Evolutionary conservation across 1,140 invertebrate species (phyloP).

Genomic region (Gonioctena quinquepunctata): DNA sequence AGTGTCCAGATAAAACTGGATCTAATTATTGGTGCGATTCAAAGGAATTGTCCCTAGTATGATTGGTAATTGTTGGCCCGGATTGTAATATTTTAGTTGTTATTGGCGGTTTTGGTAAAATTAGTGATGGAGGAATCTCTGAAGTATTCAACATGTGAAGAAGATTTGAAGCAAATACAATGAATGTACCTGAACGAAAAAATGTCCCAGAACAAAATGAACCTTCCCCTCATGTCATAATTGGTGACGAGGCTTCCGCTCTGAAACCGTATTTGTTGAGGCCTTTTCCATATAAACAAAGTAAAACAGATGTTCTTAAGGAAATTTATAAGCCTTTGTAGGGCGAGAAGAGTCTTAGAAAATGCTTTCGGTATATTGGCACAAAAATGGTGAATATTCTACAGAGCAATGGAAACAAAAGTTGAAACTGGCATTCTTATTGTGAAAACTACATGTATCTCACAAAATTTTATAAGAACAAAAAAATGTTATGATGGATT

Average conservation of each 20-base stretch:
- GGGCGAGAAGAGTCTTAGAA: constrained; percentile 53
- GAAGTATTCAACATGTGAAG: background rate
- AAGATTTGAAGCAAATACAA: background rate
- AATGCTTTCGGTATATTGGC: constrained; percentile 57
- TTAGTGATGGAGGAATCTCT: constrained; percentile 10
- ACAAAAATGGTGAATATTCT: constrained; percentile 48
- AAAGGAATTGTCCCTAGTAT: constrained; percentile 5
- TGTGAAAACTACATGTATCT: background rate
- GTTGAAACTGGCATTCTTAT: background rate
- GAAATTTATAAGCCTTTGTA: constrained; percentile 43
- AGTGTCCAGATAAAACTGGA: constrained; percentile 53
- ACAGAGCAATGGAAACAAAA: background rate
- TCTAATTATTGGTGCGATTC: constrained; percentile 55
- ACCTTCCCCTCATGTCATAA: background rate
- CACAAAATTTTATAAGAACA: background rate
- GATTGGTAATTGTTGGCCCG: constrained; percentile 17
- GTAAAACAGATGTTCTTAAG: constrained; percentile 22
- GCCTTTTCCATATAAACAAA: constrained; percentile 23
- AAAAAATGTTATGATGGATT: background rate
- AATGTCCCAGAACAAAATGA: background rate
- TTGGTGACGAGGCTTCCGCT: background rate
- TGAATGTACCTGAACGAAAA: background rate
- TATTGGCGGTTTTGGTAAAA: background rate
- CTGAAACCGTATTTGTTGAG: background rate
- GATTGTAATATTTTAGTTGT: constrained; percentile 12